These are phyloP conservation scores for Oscheius myriophilus DNA, from an alignment of 2,888 invertebrate genomes.

Conservation along the genomic window DNA sequence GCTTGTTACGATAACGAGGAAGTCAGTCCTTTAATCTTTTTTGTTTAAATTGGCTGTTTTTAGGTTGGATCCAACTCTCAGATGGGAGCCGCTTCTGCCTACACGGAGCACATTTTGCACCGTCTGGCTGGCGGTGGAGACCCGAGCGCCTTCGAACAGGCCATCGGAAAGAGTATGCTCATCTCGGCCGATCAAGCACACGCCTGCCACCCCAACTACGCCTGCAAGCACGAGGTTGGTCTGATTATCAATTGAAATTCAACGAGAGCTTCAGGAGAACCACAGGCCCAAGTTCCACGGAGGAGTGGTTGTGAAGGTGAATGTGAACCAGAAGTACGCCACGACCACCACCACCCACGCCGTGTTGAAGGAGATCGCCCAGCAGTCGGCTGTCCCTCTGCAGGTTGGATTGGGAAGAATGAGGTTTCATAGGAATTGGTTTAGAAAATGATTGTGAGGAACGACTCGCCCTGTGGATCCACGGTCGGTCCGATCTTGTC, in stretches of 20 bases:
- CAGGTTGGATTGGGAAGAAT: constrained; percentile 69
- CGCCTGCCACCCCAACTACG: constrained; percentile 74
- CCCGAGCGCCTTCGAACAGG: constrained; percentile 52
- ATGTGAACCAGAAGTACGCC: constrained; percentile 74
- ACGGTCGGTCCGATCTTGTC: constrained; percentile 75
- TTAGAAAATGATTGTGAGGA: constrained; percentile 74
- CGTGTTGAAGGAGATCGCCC: constrained; percentile 73
- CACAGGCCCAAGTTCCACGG: constrained; percentile 64
- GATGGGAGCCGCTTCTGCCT: constrained; percentile 73
- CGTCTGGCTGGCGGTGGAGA: constrained; percentile 59
- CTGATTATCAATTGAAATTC: not conserved
- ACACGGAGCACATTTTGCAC: constrained; percentile 73
- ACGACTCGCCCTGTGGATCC: constrained; percentile 74
- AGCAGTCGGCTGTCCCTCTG: constrained; percentile 71
- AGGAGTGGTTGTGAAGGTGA: constrained; percentile 70
- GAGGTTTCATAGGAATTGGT: constrained; percentile 17
- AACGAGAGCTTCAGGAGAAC: constrained; percentile 48
- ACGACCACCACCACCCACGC: constrained; percentile 73
- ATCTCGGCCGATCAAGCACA: constrained; percentile 71
- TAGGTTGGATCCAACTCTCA: constrained; percentile 74
- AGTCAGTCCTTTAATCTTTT: constrained; percentile 59
- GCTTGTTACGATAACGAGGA: constrained; percentile 75
- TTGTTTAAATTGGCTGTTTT: not conserved
- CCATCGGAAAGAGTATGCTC: constrained; percentile 73
- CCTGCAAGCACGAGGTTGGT: constrained; percentile 71